Conservation (phyloP, 1,140 invertebrate genomes). For the Bacillus rossius region DNA sequence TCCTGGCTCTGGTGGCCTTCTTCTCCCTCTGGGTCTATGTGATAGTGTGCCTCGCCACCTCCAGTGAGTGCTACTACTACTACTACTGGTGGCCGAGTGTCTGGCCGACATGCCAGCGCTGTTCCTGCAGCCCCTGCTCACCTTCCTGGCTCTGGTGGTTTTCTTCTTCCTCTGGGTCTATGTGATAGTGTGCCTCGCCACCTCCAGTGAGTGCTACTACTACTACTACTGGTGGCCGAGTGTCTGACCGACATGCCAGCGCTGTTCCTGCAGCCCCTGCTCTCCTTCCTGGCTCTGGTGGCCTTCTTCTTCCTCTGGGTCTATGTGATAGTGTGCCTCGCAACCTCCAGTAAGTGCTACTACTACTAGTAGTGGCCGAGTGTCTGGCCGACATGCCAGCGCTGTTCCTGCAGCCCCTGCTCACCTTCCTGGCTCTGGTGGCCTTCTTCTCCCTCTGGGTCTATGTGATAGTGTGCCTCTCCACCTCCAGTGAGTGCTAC, state of each 20-base stretch:
- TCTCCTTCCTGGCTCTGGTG: constrained; percentile 74
- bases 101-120: constrained; percentile 77
- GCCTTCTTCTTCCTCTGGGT: constrained; percentile 84
- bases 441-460: constrained; percentile 84
- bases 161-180: constrained; percentile 84
- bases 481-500: constrained; percentile 66
- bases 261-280: constrained; percentile 80
- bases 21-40: constrained; percentile 81
- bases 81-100: no score
- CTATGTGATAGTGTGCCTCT: constrained; percentile 62
- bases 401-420: constrained; percentile 80
- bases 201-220: constrained; percentile 64
- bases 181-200: constrained; percentile 66
- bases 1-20: constrained; percentile 69
- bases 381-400: constrained; percentile 74
- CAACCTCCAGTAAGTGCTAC: constrained; percentile 64
- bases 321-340: constrained; percentile 62
- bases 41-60: constrained; percentile 62
- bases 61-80: constrained; percentile 65
- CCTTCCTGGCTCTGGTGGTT: constrained; percentile 67
- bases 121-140: constrained; percentile 81
- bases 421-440: constrained; percentile 75
- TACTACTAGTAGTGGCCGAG: no score
- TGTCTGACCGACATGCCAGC: constrained; percentile 74
- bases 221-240: no score